These are phyloP conservation scores for Caiman crocodilus DNA, from an alignment of 2,797 vertebrate species.

Conservation along the genomic window DNA sequence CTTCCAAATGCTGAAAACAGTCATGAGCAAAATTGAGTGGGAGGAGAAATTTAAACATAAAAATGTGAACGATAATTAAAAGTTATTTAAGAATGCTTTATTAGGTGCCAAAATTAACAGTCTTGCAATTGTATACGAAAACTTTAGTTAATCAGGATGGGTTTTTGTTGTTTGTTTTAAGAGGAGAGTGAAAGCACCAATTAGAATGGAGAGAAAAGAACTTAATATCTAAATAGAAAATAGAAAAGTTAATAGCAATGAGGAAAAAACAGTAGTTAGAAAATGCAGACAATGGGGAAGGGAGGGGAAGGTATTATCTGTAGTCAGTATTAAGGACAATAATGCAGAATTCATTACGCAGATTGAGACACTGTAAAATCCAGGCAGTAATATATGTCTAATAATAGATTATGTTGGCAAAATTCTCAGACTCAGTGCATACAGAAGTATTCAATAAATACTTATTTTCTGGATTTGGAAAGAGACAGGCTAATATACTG, in stretches of 20 bases:
- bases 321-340: slow-evolving; percentile 58
- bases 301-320: slow-evolving; percentile 37
- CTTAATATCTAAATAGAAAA: not conserved
- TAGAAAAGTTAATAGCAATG: slow-evolving; percentile 13
- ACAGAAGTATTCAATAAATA: not conserved
- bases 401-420: not conserved
- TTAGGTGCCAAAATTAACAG: not conserved
- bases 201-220: not conserved
- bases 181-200: slow-evolving; percentile 12
- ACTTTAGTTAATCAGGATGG: too few species aligned
- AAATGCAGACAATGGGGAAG: slow-evolving; percentile 15
- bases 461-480: slow-evolving; percentile 6
- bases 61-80: not conserved
- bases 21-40: not conserved
- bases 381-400: not conserved
- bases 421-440: not conserved
- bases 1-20: not conserved
- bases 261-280: slow-evolving; percentile 12
- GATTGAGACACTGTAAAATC: slow-evolving; percentile 30
- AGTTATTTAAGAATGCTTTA: not conserved
- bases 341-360: slow-evolving; percentile 38
- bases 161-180: not conserved
- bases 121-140: not conserved
- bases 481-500: not conserved
- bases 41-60: not conserved